Base-by-base conservation (phyloP, 2,888 invertebrate species). In the Athalia rosae region DNA sequence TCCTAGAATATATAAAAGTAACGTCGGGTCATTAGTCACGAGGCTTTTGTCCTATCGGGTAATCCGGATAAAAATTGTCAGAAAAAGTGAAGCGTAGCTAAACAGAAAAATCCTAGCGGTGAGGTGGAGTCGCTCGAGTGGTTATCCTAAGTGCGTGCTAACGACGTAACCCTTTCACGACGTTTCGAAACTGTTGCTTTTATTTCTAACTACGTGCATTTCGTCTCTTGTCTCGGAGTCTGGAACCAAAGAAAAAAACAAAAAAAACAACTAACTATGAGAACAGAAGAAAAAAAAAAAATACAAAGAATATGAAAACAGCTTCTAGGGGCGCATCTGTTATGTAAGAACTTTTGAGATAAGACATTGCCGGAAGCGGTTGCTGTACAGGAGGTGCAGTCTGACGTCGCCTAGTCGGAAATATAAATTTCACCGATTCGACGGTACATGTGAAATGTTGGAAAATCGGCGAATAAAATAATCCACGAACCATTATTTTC, bases 121-220 rank as follows among this genome's bases (percentile, higher is more conserved):
- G 15, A 45, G n/a, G 45, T 43, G 58, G 45, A 67, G 13, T 69
- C 47, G 53, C 62, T 76, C 66, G 71, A 76, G 71, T 64, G 76
- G 67, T 79, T 28, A 28, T 53, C 76, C 77, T 67, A 73, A 80
- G 80, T 79, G 79, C 80, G 77, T 79, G 76, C 76, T 79, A 79
- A 80, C 73, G 76, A 71, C 63, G 77, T 79, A 79, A 80, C 73
- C 71, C 77, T 77, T 80, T 79, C 76, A 80, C 59, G 64, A 63
- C 76, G 47, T 50, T 71, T 58, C 43, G 45, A 76, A 28, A 56
- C 41, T 43, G 62, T 13, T 50, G 28, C 59, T 64, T 50, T 64
- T 59, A 45, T 64, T 77, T 66, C 56, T 62, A 43, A 81, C 77
- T 66, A 71, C 13, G 62, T 8, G 11, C 69, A 56, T 56, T 53